Evolutionary conservation across 2,888 invertebrate genomes (phyloP).

Genomic region (Embidobia sp.): DNA sequence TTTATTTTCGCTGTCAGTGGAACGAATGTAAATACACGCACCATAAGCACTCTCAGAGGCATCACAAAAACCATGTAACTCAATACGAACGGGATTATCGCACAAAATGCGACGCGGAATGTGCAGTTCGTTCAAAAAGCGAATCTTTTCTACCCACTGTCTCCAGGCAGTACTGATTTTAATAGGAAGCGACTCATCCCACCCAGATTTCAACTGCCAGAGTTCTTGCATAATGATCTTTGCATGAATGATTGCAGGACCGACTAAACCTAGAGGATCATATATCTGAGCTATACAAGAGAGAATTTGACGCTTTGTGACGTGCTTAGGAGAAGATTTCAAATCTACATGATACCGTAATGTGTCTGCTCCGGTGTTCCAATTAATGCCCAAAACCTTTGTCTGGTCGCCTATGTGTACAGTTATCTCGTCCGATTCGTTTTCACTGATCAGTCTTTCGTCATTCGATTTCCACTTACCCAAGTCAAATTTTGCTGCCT

Average conservation of each 20-base stretch:
- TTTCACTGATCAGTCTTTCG: not conserved
- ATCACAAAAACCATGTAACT: slow-evolving; percentile 64
- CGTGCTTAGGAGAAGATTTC: not conserved
- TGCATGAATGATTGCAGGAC: not conserved
- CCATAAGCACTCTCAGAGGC: slow-evolving; percentile 1
- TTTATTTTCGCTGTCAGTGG: not conserved
- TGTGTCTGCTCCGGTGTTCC: slow-evolving; percentile 1
- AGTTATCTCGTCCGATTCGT: not conserved
- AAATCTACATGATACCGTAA: not conserved
- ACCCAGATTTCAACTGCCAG: slow-evolving; percentile 1
- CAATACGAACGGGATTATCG: slow-evolving; percentile 9
- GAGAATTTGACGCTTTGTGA: not conserved
- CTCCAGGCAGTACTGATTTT: not conserved
- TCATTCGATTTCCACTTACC: slow-evolving; percentile 21
- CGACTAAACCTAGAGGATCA: slow-evolving; percentile 27
- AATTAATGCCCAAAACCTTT: slow-evolving; percentile 11
- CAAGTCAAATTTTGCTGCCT: not conserved
- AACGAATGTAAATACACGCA: slow-evolving; percentile 2
- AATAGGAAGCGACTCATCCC: slow-evolving; percentile 28
- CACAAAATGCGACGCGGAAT: slow-evolving; percentile 51
- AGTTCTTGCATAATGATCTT: slow-evolving; percentile 24
- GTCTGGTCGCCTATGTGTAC: not conserved
- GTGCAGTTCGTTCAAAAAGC: slow-evolving; percentile 39
- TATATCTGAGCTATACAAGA: slow-evolving; percentile 1
- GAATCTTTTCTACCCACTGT: slow-evolving; percentile 28